A percentile compares a stretch with the other conserved stretches of the same genome.
These are phyloP conservation scores for Tragelaphus strepsiceros DNA, from an alignment of 2,113 vertebrate genomes.

Conservation along the genomic window DNA sequence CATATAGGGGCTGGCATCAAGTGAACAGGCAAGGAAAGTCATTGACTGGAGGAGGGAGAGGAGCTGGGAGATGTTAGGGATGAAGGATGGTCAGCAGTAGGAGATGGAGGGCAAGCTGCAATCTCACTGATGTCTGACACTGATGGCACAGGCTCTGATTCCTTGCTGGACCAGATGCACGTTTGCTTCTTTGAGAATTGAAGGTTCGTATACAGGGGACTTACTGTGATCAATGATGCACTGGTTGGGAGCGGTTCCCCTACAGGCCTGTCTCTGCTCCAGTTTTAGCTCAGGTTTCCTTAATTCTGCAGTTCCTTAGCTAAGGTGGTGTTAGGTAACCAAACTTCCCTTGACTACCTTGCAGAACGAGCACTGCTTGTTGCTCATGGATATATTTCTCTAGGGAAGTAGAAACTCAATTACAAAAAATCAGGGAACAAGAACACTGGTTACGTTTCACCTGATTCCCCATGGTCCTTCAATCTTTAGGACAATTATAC, in stretches of 20 bases:
- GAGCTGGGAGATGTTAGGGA: background rate
- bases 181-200: background rate
- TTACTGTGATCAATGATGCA: background rate
- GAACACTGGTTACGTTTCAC: background rate
- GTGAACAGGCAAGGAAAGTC: background rate
- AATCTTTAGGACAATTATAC: background rate
- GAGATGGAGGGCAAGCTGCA: background rate
- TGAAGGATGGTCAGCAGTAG: background rate
- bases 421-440: background rate
- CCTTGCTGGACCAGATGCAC: background rate
- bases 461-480: background rate
- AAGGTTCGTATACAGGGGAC: background rate
- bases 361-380: background rate
- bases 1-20: background rate
- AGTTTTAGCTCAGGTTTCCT: background rate
- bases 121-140: background rate
- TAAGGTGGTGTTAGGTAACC: background rate
- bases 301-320: background rate
- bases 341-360: background rate
- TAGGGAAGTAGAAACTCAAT: background rate
- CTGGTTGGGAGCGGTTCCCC: background rate
- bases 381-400: background rate
- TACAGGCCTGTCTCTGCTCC: background rate
- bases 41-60: background rate
- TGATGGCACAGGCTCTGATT: background rate